A percentile compares a stretch with the other conserved stretches of the same genome.
Evolutionary conservation across 2,797 vertebrate species (phyloP).

Genomic region (Ctenochaetus hawaiiensis): DNA sequence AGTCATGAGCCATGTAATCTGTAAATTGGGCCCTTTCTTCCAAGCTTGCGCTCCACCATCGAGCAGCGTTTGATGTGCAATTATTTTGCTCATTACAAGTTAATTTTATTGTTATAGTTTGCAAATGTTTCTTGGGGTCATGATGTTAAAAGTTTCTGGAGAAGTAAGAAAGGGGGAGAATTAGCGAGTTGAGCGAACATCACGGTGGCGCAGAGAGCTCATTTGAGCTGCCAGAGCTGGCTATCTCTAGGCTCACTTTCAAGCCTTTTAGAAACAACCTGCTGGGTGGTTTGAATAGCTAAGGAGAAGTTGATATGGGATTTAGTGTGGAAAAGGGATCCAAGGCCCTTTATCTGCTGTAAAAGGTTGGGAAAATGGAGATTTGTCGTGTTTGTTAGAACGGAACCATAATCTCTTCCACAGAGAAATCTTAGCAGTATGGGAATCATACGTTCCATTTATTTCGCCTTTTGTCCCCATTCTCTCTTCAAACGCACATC

Average conservation of each 20-base stretch:
- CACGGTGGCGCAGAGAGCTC: constrained; percentile 58
- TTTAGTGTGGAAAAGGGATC: constrained; percentile 79
- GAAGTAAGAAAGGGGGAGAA: constrained; percentile 76
- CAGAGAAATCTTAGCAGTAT: constrained; percentile 69
- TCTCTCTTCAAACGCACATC: constrained; percentile 39
- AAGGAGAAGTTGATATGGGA: constrained; percentile 77
- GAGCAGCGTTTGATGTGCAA: constrained; percentile 88
- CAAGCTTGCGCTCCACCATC: constrained; percentile 75
- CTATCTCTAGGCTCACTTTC: constrained; percentile 77
- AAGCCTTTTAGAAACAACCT: constrained; percentile 82
- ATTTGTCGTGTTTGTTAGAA: constrained; percentile 82
- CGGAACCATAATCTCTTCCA: constrained; percentile 73
- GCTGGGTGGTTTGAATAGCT: constrained; percentile 80
- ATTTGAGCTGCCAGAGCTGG: constrained; percentile 71
- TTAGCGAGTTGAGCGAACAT: constrained; percentile 58
- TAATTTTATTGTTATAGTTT: constrained; percentile 91
- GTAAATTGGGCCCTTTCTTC: constrained; percentile 87
- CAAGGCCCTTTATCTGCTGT: constrained; percentile 78
- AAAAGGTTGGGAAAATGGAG: constrained; percentile 82
- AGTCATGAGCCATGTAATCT: constrained; percentile 90
- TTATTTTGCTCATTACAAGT: constrained; percentile 92
- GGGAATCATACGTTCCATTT: constrained; percentile 63
- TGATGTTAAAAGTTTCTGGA: constrained; percentile 86
- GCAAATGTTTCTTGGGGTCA: constrained; percentile 89
- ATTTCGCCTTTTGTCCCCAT: constrained; percentile 60